Conservation (phyloP, 2,888 invertebrate genomes). For the Atethmia centrago region DNA sequence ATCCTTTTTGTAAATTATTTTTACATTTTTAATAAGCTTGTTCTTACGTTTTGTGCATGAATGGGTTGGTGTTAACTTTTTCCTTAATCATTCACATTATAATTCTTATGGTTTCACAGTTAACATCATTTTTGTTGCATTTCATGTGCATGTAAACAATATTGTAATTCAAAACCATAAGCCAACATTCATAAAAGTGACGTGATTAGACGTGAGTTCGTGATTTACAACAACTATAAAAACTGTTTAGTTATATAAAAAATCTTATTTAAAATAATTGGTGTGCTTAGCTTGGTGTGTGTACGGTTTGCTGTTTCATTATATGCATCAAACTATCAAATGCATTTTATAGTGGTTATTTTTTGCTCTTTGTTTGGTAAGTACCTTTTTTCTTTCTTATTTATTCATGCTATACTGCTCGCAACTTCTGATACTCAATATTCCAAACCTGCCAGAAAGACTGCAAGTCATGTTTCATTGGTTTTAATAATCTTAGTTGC, state of each 20-base stretch:
- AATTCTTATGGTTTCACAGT: neutral
- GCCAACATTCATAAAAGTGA: neutral
- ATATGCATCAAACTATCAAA: neutral
- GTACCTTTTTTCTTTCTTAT: slow-evolving; percentile 24
- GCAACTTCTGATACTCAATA: neutral
- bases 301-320: slow-evolving; percentile 16
- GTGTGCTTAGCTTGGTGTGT: slow-evolving; percentile 42
- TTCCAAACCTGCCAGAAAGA: neutral
- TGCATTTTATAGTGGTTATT: neutral
- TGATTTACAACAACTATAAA: neutral
- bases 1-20: slow-evolving; percentile 90
- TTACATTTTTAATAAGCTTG: neutral
- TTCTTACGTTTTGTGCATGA: slow-evolving; percentile 1
- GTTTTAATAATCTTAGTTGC: neutral
- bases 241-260: neutral
- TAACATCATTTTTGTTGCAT: neutral
- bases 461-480: neutral
- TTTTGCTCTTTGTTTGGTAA: slow-evolving; percentile 28
- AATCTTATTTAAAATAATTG: neutral
- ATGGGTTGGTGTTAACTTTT: slow-evolving; percentile 1
- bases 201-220: neutral
- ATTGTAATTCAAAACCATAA: neutral
- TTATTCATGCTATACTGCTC: neutral
- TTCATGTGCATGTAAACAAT: neutral
- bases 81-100: neutral